Base-by-base conservation (phyloP, 1,140 invertebrate genomes). In the Akabosia matsudoensis region DNA sequence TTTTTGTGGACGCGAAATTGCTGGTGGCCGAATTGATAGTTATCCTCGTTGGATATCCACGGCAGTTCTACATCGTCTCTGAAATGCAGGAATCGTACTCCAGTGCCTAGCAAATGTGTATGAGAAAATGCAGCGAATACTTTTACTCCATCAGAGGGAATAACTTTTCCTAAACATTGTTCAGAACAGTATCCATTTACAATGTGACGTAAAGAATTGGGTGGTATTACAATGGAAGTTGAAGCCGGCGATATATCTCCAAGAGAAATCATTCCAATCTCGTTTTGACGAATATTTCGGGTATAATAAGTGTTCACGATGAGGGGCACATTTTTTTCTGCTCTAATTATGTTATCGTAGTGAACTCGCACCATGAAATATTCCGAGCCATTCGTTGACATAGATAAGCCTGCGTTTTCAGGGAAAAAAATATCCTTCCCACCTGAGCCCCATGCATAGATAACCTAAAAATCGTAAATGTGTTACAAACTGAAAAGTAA, bases 21-120 rank as follows among this genome's bases (percentile, higher is more conserved):
- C 80, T 95, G 93, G 80, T 92, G 94, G 78, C 91, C 90, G 34
- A 92, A 92, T 83, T 95, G 92, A 82, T 93, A 95, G 72, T 90
- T 89, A 76, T 92, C 89, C 82, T 93, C 92, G 85, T 92, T 22
- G 24, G n/a, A 13, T 26, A 72, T 22, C 33, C 33, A 72, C n/a
- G 70, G 70, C 33, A 72, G 37, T 72, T 72, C 70, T 22, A 22
- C 4, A 28, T 45, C 26, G 1, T 24, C 70, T 18, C 70, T 34
- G 26, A 72, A 72, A 28, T 72, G 70, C 3, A 18, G 31, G 26
- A 28, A 22, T 28, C 33, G 34, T 34, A 72, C 26, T 13, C 24
- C 28, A 67, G 2, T 67, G 2, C 61, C 70, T 22, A 72, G 7
- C 10, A 37, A 72, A 30, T 72, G 70, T 13, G 70, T 45, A 34